Evolutionary conservation across 2,888 invertebrate genomes (phyloP), one percentile per base, ranked within the genome.

Genomic region (Ormia ochracea): DNA sequence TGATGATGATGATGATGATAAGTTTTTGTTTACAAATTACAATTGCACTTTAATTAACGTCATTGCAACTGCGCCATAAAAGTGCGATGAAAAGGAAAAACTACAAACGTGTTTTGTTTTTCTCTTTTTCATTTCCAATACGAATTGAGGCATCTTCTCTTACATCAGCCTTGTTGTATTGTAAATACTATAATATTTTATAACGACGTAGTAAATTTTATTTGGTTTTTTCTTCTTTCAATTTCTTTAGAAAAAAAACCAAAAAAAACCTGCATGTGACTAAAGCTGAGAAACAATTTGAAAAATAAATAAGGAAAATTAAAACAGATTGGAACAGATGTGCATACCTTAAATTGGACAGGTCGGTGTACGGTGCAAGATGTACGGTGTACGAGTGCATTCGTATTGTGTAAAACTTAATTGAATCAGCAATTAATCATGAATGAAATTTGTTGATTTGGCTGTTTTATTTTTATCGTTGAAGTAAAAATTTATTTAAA

Each of bases 1-100:
- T 33, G 21, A 31, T 26, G 38, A 56, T 28, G 31, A 56, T 28
- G 31, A 66, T 52, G 48, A 76, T 77, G 54, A 79, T 17, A 17
- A 41, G 41, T 14, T 81, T 81, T 81, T 66, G 73, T 80, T 81
- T 76, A 69, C 83, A 79, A 78, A 79, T 75, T 75, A 78, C 77
- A 73, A 75, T 74, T 82, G 54, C 48, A 76, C 63, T 69, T 61
- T 76, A 76, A 76, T 81, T 77, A 82, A 79, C 83, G 79, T 82
- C 75, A 82, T 78, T 82, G 76, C 81, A 79, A 82, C 76, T 79
- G 58, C 78, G 78, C 63, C 63, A 63, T 69, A 63, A 56, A 54
- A 59, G 10, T 41, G 31, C 45, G 19, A 28, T 36, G 48, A 65
- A 50, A 74, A 28, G 28, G 50, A 26, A 50, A 50, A 50, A 50